Conservation (phyloP, 92 coral and sea anemone genomes). For the Zoanthus solanderi region DNA sequence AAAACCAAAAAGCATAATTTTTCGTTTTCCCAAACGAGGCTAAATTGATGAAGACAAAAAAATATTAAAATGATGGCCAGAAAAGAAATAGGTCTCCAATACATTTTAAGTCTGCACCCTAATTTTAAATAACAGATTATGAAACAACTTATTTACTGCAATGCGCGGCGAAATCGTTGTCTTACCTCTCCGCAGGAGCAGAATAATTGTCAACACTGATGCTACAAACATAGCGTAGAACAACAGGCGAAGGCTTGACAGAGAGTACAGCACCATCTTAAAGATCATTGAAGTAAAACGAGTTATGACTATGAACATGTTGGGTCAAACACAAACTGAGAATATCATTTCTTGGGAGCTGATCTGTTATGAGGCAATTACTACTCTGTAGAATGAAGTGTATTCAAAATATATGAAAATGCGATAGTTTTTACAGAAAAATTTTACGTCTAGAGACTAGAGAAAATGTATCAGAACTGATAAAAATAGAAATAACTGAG, state of each 20-base stretch:
- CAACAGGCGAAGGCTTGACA: slow-evolving; percentile 19
- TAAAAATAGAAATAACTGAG: background rate
- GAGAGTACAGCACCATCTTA: slow-evolving; percentile 21
- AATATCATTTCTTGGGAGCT: background rate
- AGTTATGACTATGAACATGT: background rate
- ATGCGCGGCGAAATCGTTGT: background rate
- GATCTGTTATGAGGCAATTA: background rate
- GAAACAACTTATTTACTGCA: background rate
- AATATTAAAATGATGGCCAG: too few species aligned
- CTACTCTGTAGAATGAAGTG: background rate
- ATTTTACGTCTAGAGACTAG: background rate
- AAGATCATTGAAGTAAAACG: background rate
- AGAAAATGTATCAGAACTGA: background rate
- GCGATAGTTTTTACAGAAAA: background rate
- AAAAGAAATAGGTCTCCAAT: too few species aligned
- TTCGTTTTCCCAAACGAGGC: too few species aligned
- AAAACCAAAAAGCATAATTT: too few species aligned
- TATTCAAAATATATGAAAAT: background rate
- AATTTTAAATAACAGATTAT: background rate
- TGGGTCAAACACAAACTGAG: background rate
- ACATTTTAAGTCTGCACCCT: background rate
- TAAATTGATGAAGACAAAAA: too few species aligned
- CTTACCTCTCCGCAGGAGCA: slow-evolving; percentile 43
- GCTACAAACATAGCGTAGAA: slow-evolving; percentile 27
- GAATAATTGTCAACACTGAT: slow-evolving; percentile 23